Evolutionary conservation across 2,888 invertebrate species (phyloP).

Genomic region (Pseudococcus longispinus): DNA sequence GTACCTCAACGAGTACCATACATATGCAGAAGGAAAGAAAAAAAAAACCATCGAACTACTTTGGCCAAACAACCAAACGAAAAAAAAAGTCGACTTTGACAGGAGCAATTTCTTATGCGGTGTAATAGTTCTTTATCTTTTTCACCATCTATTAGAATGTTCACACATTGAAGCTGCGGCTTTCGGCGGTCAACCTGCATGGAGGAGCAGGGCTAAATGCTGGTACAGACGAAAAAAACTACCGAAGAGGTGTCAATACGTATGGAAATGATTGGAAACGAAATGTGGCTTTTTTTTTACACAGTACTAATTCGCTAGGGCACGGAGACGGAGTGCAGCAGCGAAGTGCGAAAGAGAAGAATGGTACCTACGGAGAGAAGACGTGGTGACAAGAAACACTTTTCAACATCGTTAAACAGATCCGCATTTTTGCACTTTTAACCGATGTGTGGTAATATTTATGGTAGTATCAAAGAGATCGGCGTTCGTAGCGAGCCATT

Average conservation of each 20-base stretch:
- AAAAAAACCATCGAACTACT: neutral
- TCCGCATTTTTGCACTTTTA: conserved; percentile 55
- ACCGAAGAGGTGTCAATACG: conserved; percentile 8
- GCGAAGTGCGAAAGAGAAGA: conserved; percentile 35
- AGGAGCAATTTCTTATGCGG: conserved; percentile 32
- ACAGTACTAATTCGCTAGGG: conserved; percentile 19
- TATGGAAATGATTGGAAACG: conserved; percentile 31
- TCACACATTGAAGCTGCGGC: neutral
- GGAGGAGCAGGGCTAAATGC: neutral
- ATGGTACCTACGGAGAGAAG: neutral
- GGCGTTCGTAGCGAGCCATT: conserved; percentile 37
- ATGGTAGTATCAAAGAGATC: conserved; percentile 49
- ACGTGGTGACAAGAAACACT: conserved; percentile 52
- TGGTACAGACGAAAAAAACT: neutral
- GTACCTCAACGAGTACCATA: neutral
- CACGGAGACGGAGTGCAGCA: neutral
- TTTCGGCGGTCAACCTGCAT: neutral
- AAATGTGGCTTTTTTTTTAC: conserved; percentile 37
- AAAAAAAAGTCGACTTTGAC: conserved; percentile 30
- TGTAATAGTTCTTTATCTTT: conserved; percentile 38
- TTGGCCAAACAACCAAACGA: neutral
- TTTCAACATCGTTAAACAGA: conserved; percentile 55
- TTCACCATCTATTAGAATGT: conserved; percentile 24
- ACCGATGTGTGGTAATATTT: conserved; percentile 51
- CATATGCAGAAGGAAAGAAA: neutral